Base-by-base conservation (phyloP, 1,140 invertebrate genomes). In the Cyclina sinensis region DNA sequence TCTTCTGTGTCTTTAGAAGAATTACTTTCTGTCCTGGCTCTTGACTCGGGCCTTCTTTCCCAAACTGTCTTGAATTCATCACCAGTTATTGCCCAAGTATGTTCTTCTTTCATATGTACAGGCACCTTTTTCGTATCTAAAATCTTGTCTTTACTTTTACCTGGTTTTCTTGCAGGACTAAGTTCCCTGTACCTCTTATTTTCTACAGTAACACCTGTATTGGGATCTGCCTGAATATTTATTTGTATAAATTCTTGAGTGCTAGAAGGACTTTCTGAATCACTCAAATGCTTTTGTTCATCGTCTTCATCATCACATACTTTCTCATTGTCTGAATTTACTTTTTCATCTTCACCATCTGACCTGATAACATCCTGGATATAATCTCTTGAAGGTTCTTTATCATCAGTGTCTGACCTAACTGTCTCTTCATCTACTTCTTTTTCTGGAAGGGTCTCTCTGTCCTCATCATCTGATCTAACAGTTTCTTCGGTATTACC, bases 161-260 rank as follows among this genome's bases (percentile, higher is more conserved):
- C 43, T 21, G n/a, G 9, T n/a, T 83, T 32, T 51, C 39, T 37
- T 48, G 11, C 16, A 27, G 18, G 57, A 79, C 12, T 43, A 14
- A 32, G 27, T 80, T 32, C 57, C 59, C 78, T 87, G 27, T 43
- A 32, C 24, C 18, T 80, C 30, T 80, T 87, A 46, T 80, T 87
- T 24, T 87, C 48, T 37, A 87, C 59, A 24, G 35, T 48, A 1
- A 87, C 46, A n/a, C 85, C 85, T 62, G 74, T 54, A 48, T 62
- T 87, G 0, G 85, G 85, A 80, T 87, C 85, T 59, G 65, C 51
- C 43, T 87, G 85, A 24, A 87, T 87, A 51, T 70, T 87, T 21
- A 87, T 87, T 37, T 80, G 74, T 9, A 87, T 76, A 65, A 87
- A 65, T 65, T 87, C 85, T n/a, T 87, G 39, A 70, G 76, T 30